Evolutionary conservation across 2,113 vertebrate genomes (phyloP).

Genomic region (Coryphaenoides rupestris): DNA sequence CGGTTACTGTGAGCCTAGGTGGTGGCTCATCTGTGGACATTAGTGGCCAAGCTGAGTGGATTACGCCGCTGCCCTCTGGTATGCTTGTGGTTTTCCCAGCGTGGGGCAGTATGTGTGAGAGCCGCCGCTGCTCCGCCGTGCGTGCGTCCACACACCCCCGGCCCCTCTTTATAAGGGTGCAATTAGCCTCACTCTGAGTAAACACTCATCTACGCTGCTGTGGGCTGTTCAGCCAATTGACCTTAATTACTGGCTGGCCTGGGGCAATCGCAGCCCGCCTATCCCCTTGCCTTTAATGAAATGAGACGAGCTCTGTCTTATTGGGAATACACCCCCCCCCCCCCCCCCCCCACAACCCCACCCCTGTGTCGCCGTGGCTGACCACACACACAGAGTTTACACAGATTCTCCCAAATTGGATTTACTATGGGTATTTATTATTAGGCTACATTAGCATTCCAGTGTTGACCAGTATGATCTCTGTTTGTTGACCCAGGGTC

Average conservation of each 20-base stretch:
- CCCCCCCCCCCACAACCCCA: too few relatives aligned
- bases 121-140: conserved; percentile 51
- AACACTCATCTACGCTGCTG: conserved; percentile 67
- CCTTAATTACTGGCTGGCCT: conserved; percentile 66
- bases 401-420: conserved; percentile 16
- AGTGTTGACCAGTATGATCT: conserved; percentile 27
- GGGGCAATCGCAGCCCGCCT: conserved; percentile 45
- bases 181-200: conserved; percentile 69
- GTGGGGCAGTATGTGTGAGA: conserved; percentile 58
- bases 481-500: conserved; percentile 52
- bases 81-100: conserved; percentile 67
- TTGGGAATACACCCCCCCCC: conserved; percentile 38
- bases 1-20: conserved; percentile 30
- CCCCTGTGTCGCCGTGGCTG: conserved; percentile 28
- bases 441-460: conserved; percentile 36
- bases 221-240: conserved; percentile 69
- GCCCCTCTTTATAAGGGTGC: conserved; percentile 61
- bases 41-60: conserved; percentile 55
- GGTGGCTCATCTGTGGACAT: conserved; percentile 54
- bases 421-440: conserved; percentile 19
- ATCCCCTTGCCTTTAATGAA: conserved; percentile 52
- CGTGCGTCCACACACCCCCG: conserved; percentile 55
- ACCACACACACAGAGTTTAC: conserved; percentile 44
- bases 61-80: conserved; percentile 60
- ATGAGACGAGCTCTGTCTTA: conserved; percentile 59